Percentiles rank a stretch among this genome's conserved stretches.
These are phyloP conservation scores for Myzus persicae DNA, from an alignment of 1,140 invertebrate genomes.

Conservation along the genomic window DNA sequence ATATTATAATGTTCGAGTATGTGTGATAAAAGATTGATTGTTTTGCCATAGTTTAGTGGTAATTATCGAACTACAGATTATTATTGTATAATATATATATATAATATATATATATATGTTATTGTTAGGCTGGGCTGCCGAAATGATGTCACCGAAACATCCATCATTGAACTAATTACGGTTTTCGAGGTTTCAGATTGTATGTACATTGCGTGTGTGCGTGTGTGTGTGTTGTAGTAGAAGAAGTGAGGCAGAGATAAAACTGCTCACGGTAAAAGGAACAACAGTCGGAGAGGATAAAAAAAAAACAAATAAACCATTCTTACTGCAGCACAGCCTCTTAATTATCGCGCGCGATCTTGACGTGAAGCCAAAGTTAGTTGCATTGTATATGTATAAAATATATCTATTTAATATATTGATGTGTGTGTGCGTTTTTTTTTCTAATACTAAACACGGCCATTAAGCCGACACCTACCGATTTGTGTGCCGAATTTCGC, in stretches of 20 bases:
- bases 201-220: neutral
- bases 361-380: conserved; percentile 39
- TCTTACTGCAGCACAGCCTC: neutral
- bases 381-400: neutral
- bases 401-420: neutral
- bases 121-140: neutral
- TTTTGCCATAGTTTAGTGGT: too few species aligned
- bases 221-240: neutral
- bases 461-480: conserved; percentile 54
- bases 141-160: conserved; percentile 52
- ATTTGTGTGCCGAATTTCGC: conserved; percentile 47
- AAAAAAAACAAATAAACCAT: conserved; percentile 44
- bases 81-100: neutral
- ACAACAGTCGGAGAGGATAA: neutral
- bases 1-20: neutral
- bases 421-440: neutral
- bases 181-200: conserved; percentile 51
- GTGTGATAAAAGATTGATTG: conserved; percentile 39
- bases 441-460: conserved; percentile 26
- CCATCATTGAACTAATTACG: conserved; percentile 53
- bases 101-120: neutral
- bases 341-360: conserved; percentile 45
- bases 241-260: conserved; percentile 1
- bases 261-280: neutral
- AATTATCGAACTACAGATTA: neutral